Evolutionary conservation across 2,797 vertebrate genomes (phyloP).

Genomic region (Scyliorhinus canicula): DNA sequence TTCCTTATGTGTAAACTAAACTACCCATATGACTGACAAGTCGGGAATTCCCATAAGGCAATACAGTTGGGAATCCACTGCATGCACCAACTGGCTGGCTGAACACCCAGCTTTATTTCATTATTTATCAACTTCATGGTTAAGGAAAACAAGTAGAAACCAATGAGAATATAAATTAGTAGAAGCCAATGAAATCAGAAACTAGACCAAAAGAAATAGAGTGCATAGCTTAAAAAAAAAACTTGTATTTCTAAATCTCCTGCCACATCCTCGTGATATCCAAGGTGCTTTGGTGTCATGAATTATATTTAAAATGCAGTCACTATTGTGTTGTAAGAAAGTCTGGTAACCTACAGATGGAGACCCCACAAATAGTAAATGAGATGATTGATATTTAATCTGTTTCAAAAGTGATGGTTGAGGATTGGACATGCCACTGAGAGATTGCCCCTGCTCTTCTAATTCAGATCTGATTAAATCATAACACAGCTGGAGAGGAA

Average conservation of each 20-base stretch:
- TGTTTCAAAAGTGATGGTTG: background rate
- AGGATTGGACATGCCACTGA: background rate
- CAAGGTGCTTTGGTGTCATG: background rate
- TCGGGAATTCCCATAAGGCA: background rate
- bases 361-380: background rate
- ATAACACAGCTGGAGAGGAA: background rate
- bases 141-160: background rate
- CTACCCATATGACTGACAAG: background rate
- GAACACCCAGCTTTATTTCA: background rate
- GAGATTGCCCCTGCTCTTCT: background rate
- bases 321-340: background rate
- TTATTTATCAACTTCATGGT: background rate
- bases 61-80: background rate
- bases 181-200: background rate
- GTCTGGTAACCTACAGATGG: no score
- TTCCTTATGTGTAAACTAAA: background rate
- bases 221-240: background rate
- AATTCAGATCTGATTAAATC: background rate
- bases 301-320: background rate
- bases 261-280: background rate
- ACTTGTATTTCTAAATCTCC: background rate
- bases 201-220: background rate
- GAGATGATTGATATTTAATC: background rate
- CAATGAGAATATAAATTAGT: background rate
- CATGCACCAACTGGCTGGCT: background rate